Evolutionary conservation across 1,140 invertebrate species (phyloP).

Genomic region (Callitettix versicolor): DNA sequence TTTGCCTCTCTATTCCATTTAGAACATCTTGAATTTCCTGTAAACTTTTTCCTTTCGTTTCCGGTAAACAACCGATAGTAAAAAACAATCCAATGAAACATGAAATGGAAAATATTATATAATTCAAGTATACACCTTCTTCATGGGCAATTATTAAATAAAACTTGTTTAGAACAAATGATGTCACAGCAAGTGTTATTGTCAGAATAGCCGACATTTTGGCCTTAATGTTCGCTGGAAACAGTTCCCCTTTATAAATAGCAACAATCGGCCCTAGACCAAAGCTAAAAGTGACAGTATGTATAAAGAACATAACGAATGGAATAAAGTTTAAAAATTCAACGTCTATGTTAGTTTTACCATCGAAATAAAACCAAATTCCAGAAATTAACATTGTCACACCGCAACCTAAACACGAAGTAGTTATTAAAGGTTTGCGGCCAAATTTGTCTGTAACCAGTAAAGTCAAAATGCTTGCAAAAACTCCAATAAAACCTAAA

Average conservation of each 20-base stretch:
- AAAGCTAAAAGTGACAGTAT: constrained; percentile 17
- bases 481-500: constrained; percentile 24
- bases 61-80: constrained; percentile 53
- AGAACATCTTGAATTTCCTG: constrained; percentile 54
- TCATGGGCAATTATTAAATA: constrained; percentile 47
- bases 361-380: constrained; percentile 16
- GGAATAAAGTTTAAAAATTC: constrained; percentile 23
- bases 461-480: constrained; percentile 5
- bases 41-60: constrained; percentile 70
- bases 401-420: constrained; percentile 30
- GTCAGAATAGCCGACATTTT: constrained; percentile 14
- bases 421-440: constrained; percentile 36
- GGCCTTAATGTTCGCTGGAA: constrained; percentile 17
- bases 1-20: constrained; percentile 19
- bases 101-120: constrained; percentile 70
- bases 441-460: constrained; percentile 34
- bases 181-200: constrained; percentile 13
- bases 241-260: constrained; percentile 20
- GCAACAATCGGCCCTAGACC: constrained; percentile 19
- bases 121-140: constrained; percentile 54
- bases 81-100: constrained; percentile 45
- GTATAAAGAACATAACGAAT: constrained; percentile 10
- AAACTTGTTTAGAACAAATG: constrained; percentile 61
- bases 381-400: constrained; percentile 15
- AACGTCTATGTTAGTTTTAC: constrained; percentile 34